Conservation (phyloP, 2,113 vertebrate species). For the Notarius lentiginosus region DNA sequence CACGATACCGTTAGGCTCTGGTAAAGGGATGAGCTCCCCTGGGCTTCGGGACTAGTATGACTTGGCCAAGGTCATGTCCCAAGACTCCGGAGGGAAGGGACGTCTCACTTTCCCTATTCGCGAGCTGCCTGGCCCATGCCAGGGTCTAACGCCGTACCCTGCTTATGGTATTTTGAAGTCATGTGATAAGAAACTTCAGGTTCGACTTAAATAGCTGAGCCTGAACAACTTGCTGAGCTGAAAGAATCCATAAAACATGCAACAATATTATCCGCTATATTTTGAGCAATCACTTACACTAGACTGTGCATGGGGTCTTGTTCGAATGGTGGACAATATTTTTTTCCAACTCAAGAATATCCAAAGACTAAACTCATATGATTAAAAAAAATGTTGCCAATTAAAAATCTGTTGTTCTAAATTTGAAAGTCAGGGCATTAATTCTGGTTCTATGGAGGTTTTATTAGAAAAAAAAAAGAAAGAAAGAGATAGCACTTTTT, state of each 20-base stretch:
- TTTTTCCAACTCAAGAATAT: not conserved
- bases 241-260: not conserved
- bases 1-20: no score
- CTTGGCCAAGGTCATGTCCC: no score
- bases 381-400: not conserved
- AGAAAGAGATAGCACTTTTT: not conserved
- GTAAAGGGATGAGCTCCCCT: no score
- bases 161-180: not conserved
- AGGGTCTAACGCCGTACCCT: no score
- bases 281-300: not conserved
- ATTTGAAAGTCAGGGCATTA: not conserved
- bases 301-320: not conserved
- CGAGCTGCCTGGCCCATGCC: no score
- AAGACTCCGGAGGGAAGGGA: no score
- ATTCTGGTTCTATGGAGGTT: not conserved
- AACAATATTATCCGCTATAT: not conserved
- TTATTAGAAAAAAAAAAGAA: no score
- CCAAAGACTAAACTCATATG: not conserved
- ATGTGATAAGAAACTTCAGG: slow-evolving; percentile 24
- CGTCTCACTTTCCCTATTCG: no score
- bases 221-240: not conserved
- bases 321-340: not conserved
- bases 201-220: not conserved
- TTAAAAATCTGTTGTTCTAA: not conserved
- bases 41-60: no score